A percentile compares a stretch with the other conserved stretches of the same genome.
These are phyloP conservation scores for Scatophagus argus DNA, from an alignment of 2,113 vertebrate species.

Conservation along the genomic window DNA sequence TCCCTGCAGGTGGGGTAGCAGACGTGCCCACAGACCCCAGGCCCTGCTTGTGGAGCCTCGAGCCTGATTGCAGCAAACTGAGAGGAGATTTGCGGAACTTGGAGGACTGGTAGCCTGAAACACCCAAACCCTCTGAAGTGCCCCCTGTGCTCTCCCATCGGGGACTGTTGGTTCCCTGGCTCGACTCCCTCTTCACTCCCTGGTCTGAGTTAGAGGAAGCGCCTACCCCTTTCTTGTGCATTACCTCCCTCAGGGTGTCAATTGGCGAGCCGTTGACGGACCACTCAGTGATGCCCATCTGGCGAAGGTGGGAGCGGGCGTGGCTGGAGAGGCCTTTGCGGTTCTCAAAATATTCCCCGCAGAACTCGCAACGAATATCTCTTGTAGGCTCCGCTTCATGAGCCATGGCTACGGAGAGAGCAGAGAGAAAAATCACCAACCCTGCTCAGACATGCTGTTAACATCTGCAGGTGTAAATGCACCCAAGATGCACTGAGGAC, in stretches of 20 bases:
- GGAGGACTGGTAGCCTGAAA: conserved; percentile 73
- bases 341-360: conserved; percentile 96
- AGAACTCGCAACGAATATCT: conserved; percentile 95
- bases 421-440: conserved; percentile 63
- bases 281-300: conserved; percentile 98
- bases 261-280: conserved; percentile 95
- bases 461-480: too few relatives aligned
- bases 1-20: conserved; percentile 74
- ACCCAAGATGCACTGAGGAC: too few relatives aligned
- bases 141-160: conserved; percentile 74
- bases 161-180: conserved; percentile 60
- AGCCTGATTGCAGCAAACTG: conserved; percentile 75
- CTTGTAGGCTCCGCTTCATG: conserved; percentile 88
- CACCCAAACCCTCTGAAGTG: conserved; percentile 32
- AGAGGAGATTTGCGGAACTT: conserved; percentile 81
- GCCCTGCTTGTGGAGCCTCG: conserved; percentile 84
- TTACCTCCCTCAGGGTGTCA: conserved; percentile 92
- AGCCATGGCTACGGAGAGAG: conserved; percentile 68
- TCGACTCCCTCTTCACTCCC: conserved; percentile 86
- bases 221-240: conserved; percentile 87
- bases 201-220: conserved; percentile 69
- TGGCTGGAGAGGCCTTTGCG: conserved; percentile 96
- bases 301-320: conserved; percentile 93
- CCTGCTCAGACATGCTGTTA: too few relatives aligned
- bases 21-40: conserved; percentile 81